These are phyloP conservation scores for Mugil cephalus DNA, from an alignment of 2,113 vertebrate genomes.

Conservation along the genomic window DNA sequence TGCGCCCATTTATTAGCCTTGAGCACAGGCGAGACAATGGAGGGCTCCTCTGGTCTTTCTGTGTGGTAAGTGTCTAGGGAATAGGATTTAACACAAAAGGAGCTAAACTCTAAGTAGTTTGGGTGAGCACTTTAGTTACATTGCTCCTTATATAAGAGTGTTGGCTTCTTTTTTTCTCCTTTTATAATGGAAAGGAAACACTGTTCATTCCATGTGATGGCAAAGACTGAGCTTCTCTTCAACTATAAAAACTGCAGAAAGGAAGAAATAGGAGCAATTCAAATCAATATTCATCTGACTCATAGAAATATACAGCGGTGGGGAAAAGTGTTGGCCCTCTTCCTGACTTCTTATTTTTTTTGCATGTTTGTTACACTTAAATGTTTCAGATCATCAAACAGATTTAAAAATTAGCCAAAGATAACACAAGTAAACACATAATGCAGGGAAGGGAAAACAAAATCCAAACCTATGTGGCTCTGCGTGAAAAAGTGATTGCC, in stretches of 20 bases:
- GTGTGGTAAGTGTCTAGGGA: not conserved
- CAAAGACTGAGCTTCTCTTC: constrained; percentile 19
- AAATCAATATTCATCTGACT: constrained; percentile 18
- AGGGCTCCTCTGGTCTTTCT: not conserved
- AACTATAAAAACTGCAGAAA: not conserved
- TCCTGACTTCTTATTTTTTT: too few relatives aligned
- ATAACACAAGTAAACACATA: too few relatives aligned
- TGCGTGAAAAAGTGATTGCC: too few relatives aligned
- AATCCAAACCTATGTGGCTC: too few relatives aligned
- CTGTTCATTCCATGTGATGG: constrained; percentile 9
- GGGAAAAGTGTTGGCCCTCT: too few relatives aligned
- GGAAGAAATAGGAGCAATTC: constrained; percentile 10
- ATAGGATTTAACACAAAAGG: constrained; percentile 28
- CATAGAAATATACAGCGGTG: constrained; percentile 22
- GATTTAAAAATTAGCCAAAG: too few relatives aligned
- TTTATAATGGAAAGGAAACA: constrained; percentile 23
- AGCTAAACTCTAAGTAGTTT: constrained; percentile 12
- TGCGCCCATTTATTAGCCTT: not conserved
- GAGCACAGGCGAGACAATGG: not conserved
- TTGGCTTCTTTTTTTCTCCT: not conserved
- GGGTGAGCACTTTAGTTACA: constrained; percentile 18
- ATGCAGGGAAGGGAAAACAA: too few relatives aligned
- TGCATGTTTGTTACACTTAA: too few relatives aligned
- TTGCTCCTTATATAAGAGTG: not conserved
- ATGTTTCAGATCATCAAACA: too few relatives aligned